Evolutionary conservation across 35 echinoderm and acorn worm species (phyloP).

Genomic region (Strongylocentrotus purpuratus): DNA sequence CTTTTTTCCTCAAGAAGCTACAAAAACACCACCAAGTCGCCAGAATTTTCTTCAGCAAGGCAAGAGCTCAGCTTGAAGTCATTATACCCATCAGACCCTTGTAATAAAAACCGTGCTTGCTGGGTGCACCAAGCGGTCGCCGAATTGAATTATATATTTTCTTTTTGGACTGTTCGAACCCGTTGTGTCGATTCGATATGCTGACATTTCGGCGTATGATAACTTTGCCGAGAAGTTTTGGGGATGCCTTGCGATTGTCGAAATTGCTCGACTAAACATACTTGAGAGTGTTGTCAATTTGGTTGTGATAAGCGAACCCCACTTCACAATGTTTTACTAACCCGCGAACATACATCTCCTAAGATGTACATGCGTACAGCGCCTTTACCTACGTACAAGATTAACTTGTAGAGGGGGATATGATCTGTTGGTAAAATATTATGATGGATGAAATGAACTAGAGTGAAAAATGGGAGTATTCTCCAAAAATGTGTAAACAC

Average conservation of each 20-base stretch:
- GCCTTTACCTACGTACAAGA: background rate
- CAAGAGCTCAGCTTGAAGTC: conserved; percentile 15
- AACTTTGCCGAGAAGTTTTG: background rate
- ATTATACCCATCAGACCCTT: background rate
- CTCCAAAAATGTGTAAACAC: background rate
- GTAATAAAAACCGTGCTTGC: conserved; percentile 1
- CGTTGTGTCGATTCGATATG: background rate
- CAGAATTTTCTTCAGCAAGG: background rate
- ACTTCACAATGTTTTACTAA: background rate
- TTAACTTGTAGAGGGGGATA: background rate
- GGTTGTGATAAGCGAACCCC: background rate
- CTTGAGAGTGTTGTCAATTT: conserved; percentile 11
- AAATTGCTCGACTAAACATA: conserved; percentile 11
- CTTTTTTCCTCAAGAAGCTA: background rate
- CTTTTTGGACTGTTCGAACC: background rate
- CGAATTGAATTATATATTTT: background rate
- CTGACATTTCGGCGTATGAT: background rate
- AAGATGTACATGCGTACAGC: background rate
- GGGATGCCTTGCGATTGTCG: background rate
- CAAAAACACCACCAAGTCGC: background rate
- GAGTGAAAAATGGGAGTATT: background rate
- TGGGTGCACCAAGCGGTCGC: background rate
- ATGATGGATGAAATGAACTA: background rate
- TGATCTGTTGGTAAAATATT: background rate
- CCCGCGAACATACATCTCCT: background rate